Conservation (phyloP, 2,797 vertebrate species). For the Esox lucius region DNA sequence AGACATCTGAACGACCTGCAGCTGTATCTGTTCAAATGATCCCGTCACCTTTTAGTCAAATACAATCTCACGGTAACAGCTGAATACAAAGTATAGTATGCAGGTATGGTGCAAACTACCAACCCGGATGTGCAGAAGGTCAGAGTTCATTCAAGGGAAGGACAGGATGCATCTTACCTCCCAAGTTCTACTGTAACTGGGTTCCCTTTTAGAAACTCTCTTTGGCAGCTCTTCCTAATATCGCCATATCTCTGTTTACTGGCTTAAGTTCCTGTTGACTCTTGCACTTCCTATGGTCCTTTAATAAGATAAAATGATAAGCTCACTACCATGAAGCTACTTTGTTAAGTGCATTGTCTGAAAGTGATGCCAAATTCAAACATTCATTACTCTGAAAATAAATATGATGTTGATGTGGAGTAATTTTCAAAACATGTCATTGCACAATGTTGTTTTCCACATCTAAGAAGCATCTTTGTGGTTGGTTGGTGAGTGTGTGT, state of each 20-base stretch:
- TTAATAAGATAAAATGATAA: slow-evolving; percentile 76
- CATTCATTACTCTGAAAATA: slow-evolving; percentile 54
- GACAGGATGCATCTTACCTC: neutral
- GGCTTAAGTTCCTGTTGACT: slow-evolving; percentile 77
- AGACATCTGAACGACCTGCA: neutral
- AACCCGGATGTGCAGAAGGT: neutral
- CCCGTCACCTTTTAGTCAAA: neutral
- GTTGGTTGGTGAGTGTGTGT: neutral
- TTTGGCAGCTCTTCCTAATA: slow-evolving; percentile 69
- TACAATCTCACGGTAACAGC: neutral
- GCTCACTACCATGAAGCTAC: slow-evolving; percentile 64
- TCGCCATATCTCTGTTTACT: slow-evolving; percentile 74
- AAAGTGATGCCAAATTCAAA: slow-evolving; percentile 53
- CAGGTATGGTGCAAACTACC: neutral
- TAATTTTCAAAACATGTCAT: slow-evolving; percentile 22
- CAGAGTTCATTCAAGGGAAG: neutral
- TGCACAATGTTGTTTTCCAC: slow-evolving; percentile 5
- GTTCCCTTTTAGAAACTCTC: slow-evolving; percentile 57
- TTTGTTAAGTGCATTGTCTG: slow-evolving; percentile 55
- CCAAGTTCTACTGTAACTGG: slow-evolving; percentile 26
- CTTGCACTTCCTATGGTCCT: slow-evolving; percentile 77
- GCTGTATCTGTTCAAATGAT: neutral
- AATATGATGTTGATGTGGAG: slow-evolving; percentile 28
- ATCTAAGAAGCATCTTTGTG: neutral
- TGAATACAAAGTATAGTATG: neutral